Percentiles rank a stretch among this genome's conserved stretches.
These are phyloP conservation scores for Aldabrachelys gigantea DNA, from an alignment of 2,113 vertebrate species.

Conservation along the genomic window DNA sequence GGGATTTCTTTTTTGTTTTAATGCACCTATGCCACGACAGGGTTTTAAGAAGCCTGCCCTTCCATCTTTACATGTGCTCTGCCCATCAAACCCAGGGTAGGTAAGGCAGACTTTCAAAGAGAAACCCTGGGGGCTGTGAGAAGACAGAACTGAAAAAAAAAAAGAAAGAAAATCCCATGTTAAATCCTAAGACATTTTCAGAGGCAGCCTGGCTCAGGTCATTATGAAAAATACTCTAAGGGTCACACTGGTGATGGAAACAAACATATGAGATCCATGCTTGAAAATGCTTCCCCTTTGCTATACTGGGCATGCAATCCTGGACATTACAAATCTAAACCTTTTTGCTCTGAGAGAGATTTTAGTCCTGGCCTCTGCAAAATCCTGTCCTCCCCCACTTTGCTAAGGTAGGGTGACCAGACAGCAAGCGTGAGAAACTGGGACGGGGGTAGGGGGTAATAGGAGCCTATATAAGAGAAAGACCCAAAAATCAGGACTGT, in stretches of 20 bases:
- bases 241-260: accelerated
- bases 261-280: accelerated
- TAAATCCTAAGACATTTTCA: accelerated
- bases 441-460: too few species aligned
- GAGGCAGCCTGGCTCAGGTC: neutral
- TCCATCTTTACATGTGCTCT: neutral
- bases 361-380: neutral
- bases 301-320: accelerated
- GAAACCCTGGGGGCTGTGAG: neutral
- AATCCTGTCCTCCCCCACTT: neutral
- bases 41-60: neutral
- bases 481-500: too few species aligned
- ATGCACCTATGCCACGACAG: accelerated
- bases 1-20: neutral
- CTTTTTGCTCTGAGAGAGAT: accelerated
- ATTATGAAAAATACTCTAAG: neutral
- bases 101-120: neutral
- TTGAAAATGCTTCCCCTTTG: accelerated
- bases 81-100: neutral
- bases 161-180: neutral
- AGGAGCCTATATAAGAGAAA: too few species aligned
- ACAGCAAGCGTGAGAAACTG: too few species aligned
- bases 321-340: neutral
- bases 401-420: neutral
- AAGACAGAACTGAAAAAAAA: neutral